Base-by-base conservation (phyloP, 2,888 invertebrate species). In the Tetragnatha montana region DNA sequence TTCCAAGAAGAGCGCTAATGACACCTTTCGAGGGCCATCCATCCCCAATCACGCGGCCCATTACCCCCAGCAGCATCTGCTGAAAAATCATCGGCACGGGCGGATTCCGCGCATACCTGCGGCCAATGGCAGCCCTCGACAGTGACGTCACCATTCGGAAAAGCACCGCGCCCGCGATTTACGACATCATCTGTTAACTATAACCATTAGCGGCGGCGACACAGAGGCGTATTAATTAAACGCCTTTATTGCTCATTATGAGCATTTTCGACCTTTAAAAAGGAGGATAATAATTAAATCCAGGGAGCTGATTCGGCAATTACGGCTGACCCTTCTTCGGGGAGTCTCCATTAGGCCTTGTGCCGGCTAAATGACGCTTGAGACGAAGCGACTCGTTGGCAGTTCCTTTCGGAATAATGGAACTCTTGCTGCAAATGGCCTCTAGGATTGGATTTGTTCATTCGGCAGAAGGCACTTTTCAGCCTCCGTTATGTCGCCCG, bases 171-270 rank as follows among this genome's bases (percentile, higher is more conserved):
- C 87, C 87, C 81, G 75, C 74, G 81, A 87, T 87, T 87, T 81
- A 87, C 81, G 87, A 70, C 81, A 76, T 81, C 81, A 87, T 87
- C 87, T 87, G 81, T 87, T 87, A 87, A 87, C 87, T 87, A 87
- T 81, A 87, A 35, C 87, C 81, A 87, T 87, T 81, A 87, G 81
- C 87, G 87, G 81, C 81, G 81, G 81, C n/a, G 87, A 49, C 50
- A 81, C 22, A 35, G 73, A 22, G 51, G 70, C 49, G 87, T 87
- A 87, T 87, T 87, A 87, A 87, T 87, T 87, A 87, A 87, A 87
- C 87, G 87, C 81, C 81, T 87, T 87, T 87, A 87, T 81, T 75
- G 81, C 87, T 87, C 87, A 87, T 87, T 87, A 87, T 76, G 87
- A 76, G 21, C 76, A 81, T 81, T 78, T 71, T 82, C 51, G 69